These are phyloP conservation scores for Pedicia rivosa DNA, from an alignment of 2,888 invertebrate species.

Conservation along the genomic window DNA sequence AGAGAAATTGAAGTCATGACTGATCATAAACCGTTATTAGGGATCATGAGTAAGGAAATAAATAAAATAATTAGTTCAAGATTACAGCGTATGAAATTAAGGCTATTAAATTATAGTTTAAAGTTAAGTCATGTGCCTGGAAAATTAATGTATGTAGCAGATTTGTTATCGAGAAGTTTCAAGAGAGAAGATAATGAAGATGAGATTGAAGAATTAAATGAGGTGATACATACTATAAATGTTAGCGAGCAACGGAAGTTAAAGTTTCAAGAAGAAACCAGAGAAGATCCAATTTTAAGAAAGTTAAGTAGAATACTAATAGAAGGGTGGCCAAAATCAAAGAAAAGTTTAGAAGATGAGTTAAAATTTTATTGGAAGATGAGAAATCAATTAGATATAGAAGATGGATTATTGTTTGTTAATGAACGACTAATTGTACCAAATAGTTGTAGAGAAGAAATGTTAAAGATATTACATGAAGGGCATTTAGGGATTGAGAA, in stretches of 20 bases:
- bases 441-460: conserved; percentile 11
- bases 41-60: conserved; percentile 11
- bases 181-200: not conserved
- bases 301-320: not conserved
- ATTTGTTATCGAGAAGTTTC: conserved; percentile 8
- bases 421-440: too few relatives aligned
- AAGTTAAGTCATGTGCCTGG: conserved; percentile 11
- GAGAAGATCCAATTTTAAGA: not conserved
- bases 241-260: too few relatives aligned
- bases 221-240: too few relatives aligned
- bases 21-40: conserved; percentile 13
- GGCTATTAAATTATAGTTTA: conserved; percentile 12
- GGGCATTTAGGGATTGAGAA: conserved; percentile 16
- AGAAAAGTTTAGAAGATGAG: too few relatives aligned
- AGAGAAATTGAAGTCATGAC: conserved; percentile 11
- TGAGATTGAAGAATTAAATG: too few relatives aligned
- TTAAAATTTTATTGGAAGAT: too few relatives aligned
- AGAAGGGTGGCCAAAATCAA: too few relatives aligned
- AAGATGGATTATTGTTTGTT: too few relatives aligned
- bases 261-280: too few relatives aligned
- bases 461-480: conserved; percentile 11
- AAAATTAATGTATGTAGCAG: conserved; percentile 12
- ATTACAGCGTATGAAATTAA: conserved; percentile 12
- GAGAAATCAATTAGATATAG: too few relatives aligned
- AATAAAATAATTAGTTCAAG: conserved; percentile 5